phyloP scores from a whole-genome alignment of 2,113 vertebrate genomes.

The Alaudala cheleensis region DNA sequence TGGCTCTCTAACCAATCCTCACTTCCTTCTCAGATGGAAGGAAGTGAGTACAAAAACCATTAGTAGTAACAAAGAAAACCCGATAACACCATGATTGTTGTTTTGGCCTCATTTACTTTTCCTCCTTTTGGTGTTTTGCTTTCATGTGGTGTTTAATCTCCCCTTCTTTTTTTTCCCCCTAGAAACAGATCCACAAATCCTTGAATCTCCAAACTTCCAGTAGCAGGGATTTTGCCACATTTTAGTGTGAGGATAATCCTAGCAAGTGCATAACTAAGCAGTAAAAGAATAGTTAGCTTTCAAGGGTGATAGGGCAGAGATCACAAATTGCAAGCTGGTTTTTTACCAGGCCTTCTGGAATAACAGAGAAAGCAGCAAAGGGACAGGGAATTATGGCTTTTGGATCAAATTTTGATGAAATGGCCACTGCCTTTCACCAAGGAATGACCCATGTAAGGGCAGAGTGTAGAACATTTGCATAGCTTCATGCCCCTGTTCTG shows the following conservation, averaged over 20 bases:
- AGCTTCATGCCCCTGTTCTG: neutral
- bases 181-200: neutral
- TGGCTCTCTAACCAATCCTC: neutral
- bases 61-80: neutral
- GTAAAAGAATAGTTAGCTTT: neutral
- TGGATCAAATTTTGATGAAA: neutral
- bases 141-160: neutral
- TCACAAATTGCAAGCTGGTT: neutral
- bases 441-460: neutral
- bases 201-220: neutral
- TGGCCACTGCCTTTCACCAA: neutral
- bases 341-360: neutral
- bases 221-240: neutral
- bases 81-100: neutral
- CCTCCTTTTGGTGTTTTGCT: neutral
- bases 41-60: no score
- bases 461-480: neutral
- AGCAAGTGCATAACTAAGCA: neutral
- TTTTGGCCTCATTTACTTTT: neutral
- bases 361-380: neutral
- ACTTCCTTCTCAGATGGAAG: neutral
- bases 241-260: neutral
- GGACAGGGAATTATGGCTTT: neutral
- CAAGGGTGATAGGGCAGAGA: neutral
- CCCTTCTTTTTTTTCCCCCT: rapidly evolving